Evolutionary conservation across 2,888 invertebrate species (phyloP), one percentile per base, ranked within the genome.

Genomic region (Marronus borbonicus): DNA sequence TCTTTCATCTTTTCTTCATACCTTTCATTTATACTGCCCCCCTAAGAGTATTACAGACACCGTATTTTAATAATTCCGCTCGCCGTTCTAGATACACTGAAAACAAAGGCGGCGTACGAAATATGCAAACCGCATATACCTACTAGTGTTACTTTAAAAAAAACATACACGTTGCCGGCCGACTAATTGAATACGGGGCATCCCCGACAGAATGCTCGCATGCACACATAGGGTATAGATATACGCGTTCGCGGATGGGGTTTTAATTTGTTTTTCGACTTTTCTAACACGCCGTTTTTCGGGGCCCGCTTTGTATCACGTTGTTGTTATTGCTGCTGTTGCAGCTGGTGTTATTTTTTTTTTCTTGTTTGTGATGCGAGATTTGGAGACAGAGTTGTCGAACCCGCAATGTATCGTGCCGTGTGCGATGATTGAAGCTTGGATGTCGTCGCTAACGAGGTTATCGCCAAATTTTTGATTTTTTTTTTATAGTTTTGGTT

Each of bases 251-350:
- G 31, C 66, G 66, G 36, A 66, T 49, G 44, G 20, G 31, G 49
- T 66, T 66, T 66, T 66, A 66, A 66, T 66, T 66, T 49, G 66
- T 44, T 66, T 66, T 66, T 66, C 39, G 66, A 66, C 66, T 66
- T 66, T 20, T 17, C 66, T 12, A 20, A 10, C 64, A 64, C 66
- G 20, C 62, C 62, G 20, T 66, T 66, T 66, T 65, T 66, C 44
- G 8, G 14, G 24, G 20, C 10, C 20, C 55, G 55, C 55, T 58
- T 58, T 58, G 55, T 58, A 58, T 17, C 55, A 24, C 55, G 20
- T 44, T 44, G 44, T 44, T 44, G 44, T 12, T 44, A 12, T 58
- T 17, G 55, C 20, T 24, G 17, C 17, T 17, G 55, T 58, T 58
- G 20, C 20, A 20, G 12, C 12, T 44, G 44, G 44, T 44, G 44